A percentile compares a stretch with the other conserved stretches of the same genome.
phyloP scores from a whole-genome alignment of 2,797 vertebrate genomes.

The Falco cherrug region DNA sequence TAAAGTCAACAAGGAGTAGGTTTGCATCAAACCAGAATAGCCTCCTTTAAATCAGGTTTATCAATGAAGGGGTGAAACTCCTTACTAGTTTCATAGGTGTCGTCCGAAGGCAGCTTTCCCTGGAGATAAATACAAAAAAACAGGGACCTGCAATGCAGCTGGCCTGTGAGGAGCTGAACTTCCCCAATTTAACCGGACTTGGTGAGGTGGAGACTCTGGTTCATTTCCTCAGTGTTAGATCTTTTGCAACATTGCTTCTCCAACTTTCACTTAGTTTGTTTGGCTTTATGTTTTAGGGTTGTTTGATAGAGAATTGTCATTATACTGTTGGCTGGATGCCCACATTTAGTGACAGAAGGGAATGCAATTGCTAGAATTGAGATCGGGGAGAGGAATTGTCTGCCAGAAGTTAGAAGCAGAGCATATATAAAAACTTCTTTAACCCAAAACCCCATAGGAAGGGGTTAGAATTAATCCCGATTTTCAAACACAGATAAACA shows the following conservation, averaged over 20 bases:
- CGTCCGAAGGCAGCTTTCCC: neutral
- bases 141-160: neutral
- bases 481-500: neutral
- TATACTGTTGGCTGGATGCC: neutral
- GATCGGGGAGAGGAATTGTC: neutral
- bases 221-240: neutral
- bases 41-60: neutral
- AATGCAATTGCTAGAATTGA: neutral
- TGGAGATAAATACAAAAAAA: neutral
- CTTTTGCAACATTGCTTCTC: neutral
- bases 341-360: neutral
- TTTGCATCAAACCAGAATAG: neutral
- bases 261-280: constrained; percentile 12
- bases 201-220: neutral
- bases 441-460: neutral
- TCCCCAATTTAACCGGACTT: neutral
- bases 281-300: neutral
- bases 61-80: neutral
- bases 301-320: neutral
- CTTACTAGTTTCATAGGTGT: neutral
- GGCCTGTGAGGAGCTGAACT: neutral
- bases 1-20: neutral
- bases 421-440: neutral
- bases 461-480: neutral
- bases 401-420: neutral